Conservation (phyloP, 2,888 invertebrate genomes). For the Pseudococcus viburni region DNA sequence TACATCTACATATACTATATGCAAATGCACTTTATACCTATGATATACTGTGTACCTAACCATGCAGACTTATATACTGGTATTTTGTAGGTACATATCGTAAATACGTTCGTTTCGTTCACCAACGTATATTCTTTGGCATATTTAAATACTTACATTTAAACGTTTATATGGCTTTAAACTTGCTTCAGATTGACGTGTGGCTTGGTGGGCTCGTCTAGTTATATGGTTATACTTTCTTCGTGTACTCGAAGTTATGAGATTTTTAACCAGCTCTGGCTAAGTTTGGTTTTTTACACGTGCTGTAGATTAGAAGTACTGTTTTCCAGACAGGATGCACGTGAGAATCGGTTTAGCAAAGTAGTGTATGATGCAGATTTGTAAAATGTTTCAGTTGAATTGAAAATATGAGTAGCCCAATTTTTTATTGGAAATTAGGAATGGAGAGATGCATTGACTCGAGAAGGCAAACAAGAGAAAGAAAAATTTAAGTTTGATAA, state of each 20-base stretch:
- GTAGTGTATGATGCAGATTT: too few species aligned
- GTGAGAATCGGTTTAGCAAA: too few species aligned
- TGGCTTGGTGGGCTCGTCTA: neutral
- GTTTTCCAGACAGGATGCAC: neutral
- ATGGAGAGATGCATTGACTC: too few species aligned
- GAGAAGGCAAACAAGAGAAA: too few species aligned
- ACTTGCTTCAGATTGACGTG: slow-evolving; percentile 16
- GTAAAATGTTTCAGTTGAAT: too few species aligned
- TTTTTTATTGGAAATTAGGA: too few species aligned
- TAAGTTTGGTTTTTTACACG: neutral
- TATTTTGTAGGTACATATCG: slow-evolving; percentile 14
- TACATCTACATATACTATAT: neutral
- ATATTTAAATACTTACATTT: slow-evolving; percentile 35
- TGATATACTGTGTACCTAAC: neutral
- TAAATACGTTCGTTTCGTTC: slow-evolving; percentile 3
- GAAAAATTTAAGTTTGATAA: too few species aligned
- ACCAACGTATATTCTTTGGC: neutral
- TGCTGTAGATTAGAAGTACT: neutral
- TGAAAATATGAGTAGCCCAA: too few species aligned
- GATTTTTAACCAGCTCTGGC: neutral
- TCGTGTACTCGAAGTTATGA: neutral
- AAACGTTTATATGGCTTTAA: slow-evolving; percentile 41
- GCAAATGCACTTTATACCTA: too few species aligned
- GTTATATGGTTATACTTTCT: neutral
- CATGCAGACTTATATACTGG: neutral